A percentile compares a stretch with the other conserved stretches of the same genome.
These are phyloP conservation scores for Lasioglossum lativentre DNA, from an alignment of 2,888 invertebrate genomes.

Conservation along the genomic window DNA sequence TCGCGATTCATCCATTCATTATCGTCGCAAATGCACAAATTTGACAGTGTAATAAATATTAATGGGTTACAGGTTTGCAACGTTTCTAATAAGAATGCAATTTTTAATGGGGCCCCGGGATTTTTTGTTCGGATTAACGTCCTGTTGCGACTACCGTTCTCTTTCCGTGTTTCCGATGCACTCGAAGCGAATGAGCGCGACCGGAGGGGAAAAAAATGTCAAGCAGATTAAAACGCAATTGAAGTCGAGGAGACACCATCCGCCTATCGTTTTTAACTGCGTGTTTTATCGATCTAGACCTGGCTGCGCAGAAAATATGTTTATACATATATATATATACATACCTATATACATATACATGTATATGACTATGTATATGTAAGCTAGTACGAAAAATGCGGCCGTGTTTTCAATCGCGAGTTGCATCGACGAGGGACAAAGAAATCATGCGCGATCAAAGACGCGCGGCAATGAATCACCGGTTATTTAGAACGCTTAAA, in stretches of 20 bases:
- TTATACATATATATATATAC: not conserved
- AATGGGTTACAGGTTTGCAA: not conserved
- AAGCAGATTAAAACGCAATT: constrained; percentile 18
- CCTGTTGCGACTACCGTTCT: constrained; percentile 10
- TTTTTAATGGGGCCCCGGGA: constrained; percentile 15
- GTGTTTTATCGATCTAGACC: constrained; percentile 17
- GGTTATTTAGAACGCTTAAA: constrained; percentile 9
- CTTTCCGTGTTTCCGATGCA: constrained; percentile 22
- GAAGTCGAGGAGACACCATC: constrained; percentile 21
- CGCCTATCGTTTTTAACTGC: constrained; percentile 29
- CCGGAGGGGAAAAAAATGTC: constrained; percentile 15
- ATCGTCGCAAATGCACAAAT: not conserved
- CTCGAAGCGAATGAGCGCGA: constrained; percentile 17
- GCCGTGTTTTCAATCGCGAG: constrained; percentile 3
- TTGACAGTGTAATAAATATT: constrained; percentile 2
- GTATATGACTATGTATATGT: not conserved
- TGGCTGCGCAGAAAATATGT: not conserved
- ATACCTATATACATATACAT: not conserved
- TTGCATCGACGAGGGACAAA: not conserved
- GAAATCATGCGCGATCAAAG: not conserved
- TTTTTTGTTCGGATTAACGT: constrained; percentile 21
- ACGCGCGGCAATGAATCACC: not conserved
- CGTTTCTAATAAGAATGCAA: constrained; percentile 18
- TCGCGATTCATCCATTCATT: not conserved
- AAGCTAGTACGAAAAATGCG: constrained; percentile 8